phyloP scores from a whole-genome alignment of 2,113 vertebrate genomes.

The Pelecanus crispus region DNA sequence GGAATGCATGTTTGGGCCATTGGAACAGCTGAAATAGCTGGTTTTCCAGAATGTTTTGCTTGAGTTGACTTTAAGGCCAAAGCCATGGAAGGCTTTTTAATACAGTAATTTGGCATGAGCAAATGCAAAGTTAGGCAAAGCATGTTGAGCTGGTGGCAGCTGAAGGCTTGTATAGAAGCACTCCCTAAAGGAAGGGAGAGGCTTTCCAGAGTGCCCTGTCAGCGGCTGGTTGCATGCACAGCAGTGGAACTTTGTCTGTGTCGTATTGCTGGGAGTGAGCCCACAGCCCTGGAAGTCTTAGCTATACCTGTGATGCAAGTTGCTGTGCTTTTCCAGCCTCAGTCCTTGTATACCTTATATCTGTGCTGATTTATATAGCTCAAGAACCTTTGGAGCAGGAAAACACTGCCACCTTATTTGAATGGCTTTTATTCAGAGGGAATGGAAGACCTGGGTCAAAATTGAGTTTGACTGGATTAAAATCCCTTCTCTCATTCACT shows the following conservation, averaged over 20 bases:
- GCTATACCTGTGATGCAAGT: not conserved
- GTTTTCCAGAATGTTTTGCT: not conserved
- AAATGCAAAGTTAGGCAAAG: not conserved
- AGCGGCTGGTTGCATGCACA: not conserved
- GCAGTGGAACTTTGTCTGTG: not conserved
- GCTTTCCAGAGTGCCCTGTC: not conserved
- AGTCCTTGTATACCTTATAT: not conserved
- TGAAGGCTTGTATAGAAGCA: not conserved
- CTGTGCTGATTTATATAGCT: not conserved
- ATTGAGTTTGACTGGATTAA: not conserved
- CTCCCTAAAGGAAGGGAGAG: not conserved
- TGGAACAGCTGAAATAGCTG: not conserved
- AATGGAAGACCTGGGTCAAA: not conserved
- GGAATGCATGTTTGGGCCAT: not conserved
- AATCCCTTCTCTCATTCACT: not conserved
- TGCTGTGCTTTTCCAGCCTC: not conserved
- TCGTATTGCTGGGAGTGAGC: not conserved
- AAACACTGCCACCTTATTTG: not conserved
- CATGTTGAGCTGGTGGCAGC: not conserved
- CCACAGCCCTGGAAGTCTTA: not conserved
- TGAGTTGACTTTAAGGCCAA: not conserved
- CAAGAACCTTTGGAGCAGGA: not conserved
- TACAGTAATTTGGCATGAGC: not conserved
- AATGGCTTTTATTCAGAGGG: not conserved
- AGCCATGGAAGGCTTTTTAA: not conserved